Conservation (phyloP, 2,888 invertebrate genomes). For the Ceramica pisi region DNA sequence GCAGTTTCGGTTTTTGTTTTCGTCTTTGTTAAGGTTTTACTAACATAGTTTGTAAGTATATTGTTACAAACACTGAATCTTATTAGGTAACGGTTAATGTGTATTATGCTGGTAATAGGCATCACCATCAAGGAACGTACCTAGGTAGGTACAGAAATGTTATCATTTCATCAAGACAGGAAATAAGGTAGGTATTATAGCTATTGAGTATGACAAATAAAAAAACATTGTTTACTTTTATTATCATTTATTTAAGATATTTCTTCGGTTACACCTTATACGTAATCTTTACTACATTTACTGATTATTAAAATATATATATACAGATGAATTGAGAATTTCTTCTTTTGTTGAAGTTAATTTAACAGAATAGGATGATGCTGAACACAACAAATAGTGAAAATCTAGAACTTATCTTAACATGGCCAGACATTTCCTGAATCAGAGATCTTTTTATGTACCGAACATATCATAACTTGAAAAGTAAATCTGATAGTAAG, state of each 20-base stretch:
- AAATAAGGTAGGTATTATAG: no score
- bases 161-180: no score
- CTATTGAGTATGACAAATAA: not conserved
- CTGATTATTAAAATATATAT: conserved; percentile 30
- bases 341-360: not conserved
- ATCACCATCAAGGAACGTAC: no score
- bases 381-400: conserved; percentile 36
- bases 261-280: conserved; percentile 66
- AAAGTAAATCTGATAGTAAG: not conserved
- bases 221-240: conserved; percentile 29
- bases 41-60: no score
- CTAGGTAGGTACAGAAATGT: no score
- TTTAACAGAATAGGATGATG: conserved; percentile 10
- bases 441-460: not conserved
- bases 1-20: no score
- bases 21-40: no score
- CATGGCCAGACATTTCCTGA: conserved; percentile 8
- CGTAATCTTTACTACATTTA: conserved; percentile 57
- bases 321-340: conserved; percentile 25
- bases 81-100: no score
- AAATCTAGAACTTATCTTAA: conserved; percentile 15
- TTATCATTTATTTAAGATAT: conserved; percentile 64
- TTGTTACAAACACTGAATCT: no score
- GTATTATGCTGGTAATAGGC: no score
- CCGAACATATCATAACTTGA: not conserved